Conservation (phyloP, 2,113 vertebrate genomes). For the Podocnemis expansa region DNA sequence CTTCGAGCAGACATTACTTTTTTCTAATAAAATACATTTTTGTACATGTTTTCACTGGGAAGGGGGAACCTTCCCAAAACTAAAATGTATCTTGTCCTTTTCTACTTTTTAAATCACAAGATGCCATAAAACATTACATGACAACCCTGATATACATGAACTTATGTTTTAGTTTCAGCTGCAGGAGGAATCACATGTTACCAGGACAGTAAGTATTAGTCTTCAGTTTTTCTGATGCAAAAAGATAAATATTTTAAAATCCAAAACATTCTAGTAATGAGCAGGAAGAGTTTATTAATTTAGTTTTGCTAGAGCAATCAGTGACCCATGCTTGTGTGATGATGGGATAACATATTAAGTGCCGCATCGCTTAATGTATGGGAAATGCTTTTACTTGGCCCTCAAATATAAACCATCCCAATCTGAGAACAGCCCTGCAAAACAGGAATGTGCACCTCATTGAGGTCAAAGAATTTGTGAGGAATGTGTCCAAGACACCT, state of each 20-base stretch:
- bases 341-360: neutral
- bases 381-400: slow-evolving; percentile 44
- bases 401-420: slow-evolving; percentile 28
- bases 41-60: neutral
- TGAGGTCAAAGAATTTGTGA: slow-evolving; percentile 57
- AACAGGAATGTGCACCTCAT: slow-evolving; percentile 68
- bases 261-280: neutral
- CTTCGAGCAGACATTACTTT: accelerated
- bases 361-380: neutral
- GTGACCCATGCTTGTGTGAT: neutral
- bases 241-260: neutral
- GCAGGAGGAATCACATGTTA: accelerated
- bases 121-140: neutral
- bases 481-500: slow-evolving; percentile 75
- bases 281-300: neutral
- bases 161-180: neutral
- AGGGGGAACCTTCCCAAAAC: accelerated
- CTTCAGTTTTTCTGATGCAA: neutral
- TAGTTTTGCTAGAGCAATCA: neutral
- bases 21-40: neutral
- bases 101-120: neutral
- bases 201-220: neutral
- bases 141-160: neutral
- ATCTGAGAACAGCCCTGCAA: slow-evolving; percentile 35
- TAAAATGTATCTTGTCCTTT: neutral